Evolutionary conservation across 2,113 vertebrate genomes (phyloP), one percentile per base, ranked within the genome.

Genomic region (Podiceps cristatus): DNA sequence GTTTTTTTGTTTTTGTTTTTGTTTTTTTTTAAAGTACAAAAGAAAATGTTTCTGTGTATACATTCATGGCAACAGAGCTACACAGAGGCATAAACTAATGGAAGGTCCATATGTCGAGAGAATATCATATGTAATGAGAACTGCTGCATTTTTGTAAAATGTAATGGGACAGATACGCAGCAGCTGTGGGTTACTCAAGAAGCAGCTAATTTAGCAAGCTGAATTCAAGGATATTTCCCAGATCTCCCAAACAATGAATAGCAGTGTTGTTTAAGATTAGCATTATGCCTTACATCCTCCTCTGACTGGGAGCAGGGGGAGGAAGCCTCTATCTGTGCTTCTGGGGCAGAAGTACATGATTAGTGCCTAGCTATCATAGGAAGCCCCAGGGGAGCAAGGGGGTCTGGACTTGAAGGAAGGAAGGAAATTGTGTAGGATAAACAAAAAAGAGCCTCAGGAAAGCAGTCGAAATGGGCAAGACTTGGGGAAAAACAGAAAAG

Each of bases 401-500:
- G 90, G 92, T 97, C 92, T 85, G 96, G 95, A 66, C 53, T 92
- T 94, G 96, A 97, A 98, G 98, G 97, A 94, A 99, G 98, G 98
- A 98, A 99, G 98, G 98, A 98, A 98, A 97, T 96, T 82, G 84
- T 97, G 95, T 75, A 97, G 98, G 91, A 98, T 98, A 98, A 98
- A 98, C 98, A 98, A 95, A 97, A 94, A 94, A 93, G 91, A 95
- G 93, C 95, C 81, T 66, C 95, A 85, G 96, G 96, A 96, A 97
- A 97, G 82, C 17, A 7, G 90, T 95, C 11, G 42, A 97, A 96
- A 98, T 98, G 97, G 96, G 91, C 91, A 97, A 96, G 94, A 86
- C 78, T 95, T 77, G 86, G 97, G 96, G 71, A 80, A 94, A 96
- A 96, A 93, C 1, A 88, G 73, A 94, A 78, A 60, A 52, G 10